phyloP scores from a whole-genome alignment of 2,797 vertebrate genomes.

The Spinus pinus region DNA sequence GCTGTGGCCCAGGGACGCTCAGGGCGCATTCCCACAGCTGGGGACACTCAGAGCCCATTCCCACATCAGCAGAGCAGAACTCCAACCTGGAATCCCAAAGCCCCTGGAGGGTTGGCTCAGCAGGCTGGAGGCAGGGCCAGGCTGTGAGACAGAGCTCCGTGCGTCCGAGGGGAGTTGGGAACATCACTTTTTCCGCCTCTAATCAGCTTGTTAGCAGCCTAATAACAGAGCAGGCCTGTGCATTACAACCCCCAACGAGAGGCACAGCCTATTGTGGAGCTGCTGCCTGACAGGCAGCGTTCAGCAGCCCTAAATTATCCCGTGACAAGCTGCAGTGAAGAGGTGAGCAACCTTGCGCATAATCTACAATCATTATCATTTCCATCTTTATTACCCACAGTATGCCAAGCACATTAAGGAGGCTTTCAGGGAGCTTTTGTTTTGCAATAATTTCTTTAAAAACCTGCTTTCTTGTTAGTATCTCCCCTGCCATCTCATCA shows the following conservation, averaged over 20 bases:
- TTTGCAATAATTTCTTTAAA: constrained; percentile 67
- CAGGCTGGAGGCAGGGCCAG: neutral
- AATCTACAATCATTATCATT: constrained; percentile 76
- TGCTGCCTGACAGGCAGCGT: constrained; percentile 70
- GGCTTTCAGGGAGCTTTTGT: constrained; percentile 72
- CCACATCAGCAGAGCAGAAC: neutral
- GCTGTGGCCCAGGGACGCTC: neutral
- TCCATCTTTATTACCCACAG: constrained; percentile 75
- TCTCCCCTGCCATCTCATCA: constrained; percentile 70
- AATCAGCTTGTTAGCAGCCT: constrained; percentile 71
- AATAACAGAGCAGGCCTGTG: constrained; percentile 58
- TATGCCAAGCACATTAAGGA: constrained; percentile 68
- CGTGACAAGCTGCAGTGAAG: constrained; percentile 71
- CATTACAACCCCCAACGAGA: constrained; percentile 53
- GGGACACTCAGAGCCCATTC: neutral
- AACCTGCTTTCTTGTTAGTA: constrained; percentile 71
- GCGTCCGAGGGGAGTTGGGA: constrained; percentile 34
- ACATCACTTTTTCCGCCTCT: constrained; percentile 58
- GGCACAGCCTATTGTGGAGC: constrained; percentile 60
- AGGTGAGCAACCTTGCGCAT: constrained; percentile 75
- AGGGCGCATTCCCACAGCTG: neutral
- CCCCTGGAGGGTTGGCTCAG: neutral
- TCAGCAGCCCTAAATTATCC: constrained; percentile 75
- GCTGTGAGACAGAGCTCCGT: neutral
- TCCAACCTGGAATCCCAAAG: neutral